Evolutionary conservation across 2,113 vertebrate species (phyloP), one percentile per base, ranked within the genome.

Genomic region (Damaliscus lunatus): DNA sequence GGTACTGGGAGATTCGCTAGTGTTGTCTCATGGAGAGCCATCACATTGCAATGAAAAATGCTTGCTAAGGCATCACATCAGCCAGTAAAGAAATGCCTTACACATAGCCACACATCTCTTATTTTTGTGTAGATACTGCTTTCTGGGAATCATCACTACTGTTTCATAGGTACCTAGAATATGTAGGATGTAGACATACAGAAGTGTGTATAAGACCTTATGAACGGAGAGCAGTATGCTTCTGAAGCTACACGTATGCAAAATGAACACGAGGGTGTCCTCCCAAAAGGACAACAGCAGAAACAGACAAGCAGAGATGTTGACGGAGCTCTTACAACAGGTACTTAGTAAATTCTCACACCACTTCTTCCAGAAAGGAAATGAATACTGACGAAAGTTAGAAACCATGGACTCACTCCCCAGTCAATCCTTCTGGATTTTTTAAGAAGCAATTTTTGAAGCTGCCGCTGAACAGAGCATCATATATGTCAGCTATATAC

Each of bases 51-150:
- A 92, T 93, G 97, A 98, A 98, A 98, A 98, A 96, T 96, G 98
- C 97, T 97, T 97, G 98, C 98, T 95, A 95, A 98, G 98, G 98
- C 91, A 98, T 98, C 80, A 92, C 91, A 91, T 80, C 97, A 97
- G 98, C 98, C 97, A 80, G 93, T 92, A 98, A 98, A 98, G 97
- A 98, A 97, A 93, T 89, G 94, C 97, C 98, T 99, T 96, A 98
- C 95, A 97, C 95, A 97, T 91, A 98, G 96, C 94, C 96, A 88
- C 88, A 53, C 95, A 94, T 78, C 95, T 88, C 94, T 86, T 91
- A 94, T 67, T 92, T 96, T 92, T 97, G 98, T 94, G 92, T 33
- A 64, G 85, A 88, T 43, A 62, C 31, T 52, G 95, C 94, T 98
- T 98, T 96, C 98, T 95, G 98, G 0, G 2, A 88, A 98, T n/a